Evolutionary conservation across 1,140 invertebrate genomes (phyloP).

Genomic region (Chionoecetes opilio): DNA sequence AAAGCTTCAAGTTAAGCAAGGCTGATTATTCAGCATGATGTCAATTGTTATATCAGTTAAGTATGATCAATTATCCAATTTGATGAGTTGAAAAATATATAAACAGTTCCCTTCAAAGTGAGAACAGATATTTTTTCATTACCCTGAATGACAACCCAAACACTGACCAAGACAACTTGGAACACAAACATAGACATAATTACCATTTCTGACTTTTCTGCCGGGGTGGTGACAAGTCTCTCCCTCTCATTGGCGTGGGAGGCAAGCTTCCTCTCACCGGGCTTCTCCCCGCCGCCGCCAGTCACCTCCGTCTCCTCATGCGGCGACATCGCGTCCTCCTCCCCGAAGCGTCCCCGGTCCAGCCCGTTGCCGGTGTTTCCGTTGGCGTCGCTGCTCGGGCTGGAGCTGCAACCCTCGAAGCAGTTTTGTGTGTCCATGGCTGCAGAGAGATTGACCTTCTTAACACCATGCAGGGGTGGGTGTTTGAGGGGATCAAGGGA

Average conservation of each 20-base stretch:
- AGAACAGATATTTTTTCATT: too few species aligned
- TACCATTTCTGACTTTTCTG: conserved; percentile 70
- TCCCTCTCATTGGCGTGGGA: conserved; percentile 65
- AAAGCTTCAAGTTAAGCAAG: too few species aligned
- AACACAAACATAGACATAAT: not conserved
- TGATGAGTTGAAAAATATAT: too few species aligned
- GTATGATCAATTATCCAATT: too few species aligned
- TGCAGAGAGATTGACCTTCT: not conserved
- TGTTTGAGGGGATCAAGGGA: too few species aligned
- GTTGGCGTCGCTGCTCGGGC: conserved; percentile 74
- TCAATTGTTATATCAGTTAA: too few species aligned
- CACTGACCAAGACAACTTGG: not conserved
- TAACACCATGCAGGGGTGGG: too few species aligned
- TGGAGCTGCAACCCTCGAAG: conserved; percentile 74
- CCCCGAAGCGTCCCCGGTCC: conserved; percentile 13
- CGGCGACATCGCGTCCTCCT: not conserved
- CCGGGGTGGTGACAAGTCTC: conserved; percentile 64
- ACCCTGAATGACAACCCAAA: not conserved
- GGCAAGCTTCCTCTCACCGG: conserved; percentile 57
- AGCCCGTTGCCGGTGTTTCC: conserved; percentile 64
- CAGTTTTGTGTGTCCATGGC: conserved; percentile 72
- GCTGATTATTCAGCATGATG: too few species aligned
- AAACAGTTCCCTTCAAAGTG: too few species aligned
- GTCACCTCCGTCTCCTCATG: conserved; percentile 48
- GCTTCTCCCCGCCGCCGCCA: conserved; percentile 31